Percentiles rank a stretch among this genome's conserved stretches.
phyloP scores from a whole-genome alignment of 2,888 invertebrate genomes.

The Carcina quercana region DNA sequence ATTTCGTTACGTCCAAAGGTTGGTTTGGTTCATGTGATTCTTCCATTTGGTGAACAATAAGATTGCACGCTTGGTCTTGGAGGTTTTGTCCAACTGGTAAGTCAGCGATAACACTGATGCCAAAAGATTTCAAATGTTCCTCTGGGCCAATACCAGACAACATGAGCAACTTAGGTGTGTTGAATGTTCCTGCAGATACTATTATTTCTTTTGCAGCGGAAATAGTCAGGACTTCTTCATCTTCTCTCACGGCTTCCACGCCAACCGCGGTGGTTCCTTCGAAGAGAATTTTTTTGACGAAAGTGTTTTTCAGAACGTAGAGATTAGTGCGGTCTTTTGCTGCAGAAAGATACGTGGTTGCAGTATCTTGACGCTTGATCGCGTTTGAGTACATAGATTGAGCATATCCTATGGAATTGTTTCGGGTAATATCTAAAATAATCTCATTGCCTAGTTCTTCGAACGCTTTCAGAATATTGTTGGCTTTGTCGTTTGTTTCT shows the following conservation, averaged over 20 bases:
- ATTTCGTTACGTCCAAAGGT: background rate
- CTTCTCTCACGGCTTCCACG: conserved; percentile 11
- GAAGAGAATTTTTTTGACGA: conserved; percentile 15
- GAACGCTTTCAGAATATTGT: background rate
- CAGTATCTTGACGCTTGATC: conserved; percentile 35
- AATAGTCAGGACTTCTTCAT: conserved; percentile 13
- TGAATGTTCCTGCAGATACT: conserved; percentile 50
- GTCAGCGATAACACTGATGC: conserved; percentile 25
- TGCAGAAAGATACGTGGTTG: background rate
- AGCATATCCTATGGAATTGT: background rate
- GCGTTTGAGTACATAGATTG: background rate
- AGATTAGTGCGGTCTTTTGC: conserved; percentile 53
- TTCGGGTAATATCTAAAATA: background rate
- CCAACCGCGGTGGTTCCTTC: conserved; percentile 14
- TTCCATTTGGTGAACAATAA: conserved; percentile 1
- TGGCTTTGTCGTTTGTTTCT: background rate
- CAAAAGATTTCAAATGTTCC: conserved; percentile 51
- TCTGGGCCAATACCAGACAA: conserved; percentile 25
- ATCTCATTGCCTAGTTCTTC: background rate
- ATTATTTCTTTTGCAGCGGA: conserved; percentile 25
- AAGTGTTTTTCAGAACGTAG: conserved; percentile 42
- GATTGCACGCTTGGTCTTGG: conserved; percentile 24
- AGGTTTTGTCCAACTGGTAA: conserved; percentile 33
- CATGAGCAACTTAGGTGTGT: conserved; percentile 29
- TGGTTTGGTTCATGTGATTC: background rate